Conservation (phyloP, 2,113 vertebrate species). For the Clarias batrachus region DNA sequence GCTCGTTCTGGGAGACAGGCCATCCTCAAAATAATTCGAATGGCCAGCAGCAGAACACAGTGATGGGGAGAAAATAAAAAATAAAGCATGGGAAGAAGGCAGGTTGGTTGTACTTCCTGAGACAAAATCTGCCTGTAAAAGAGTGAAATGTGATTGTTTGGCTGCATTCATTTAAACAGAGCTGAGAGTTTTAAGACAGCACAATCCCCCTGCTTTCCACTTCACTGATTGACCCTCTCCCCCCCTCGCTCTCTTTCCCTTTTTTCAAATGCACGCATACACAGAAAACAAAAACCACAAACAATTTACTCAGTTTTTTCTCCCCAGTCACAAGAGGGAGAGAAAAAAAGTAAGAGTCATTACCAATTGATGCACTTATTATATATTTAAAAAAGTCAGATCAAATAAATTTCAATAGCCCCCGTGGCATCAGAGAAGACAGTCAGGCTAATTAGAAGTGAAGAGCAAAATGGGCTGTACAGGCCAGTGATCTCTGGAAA, state of each 20-base stretch:
- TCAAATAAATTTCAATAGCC: constrained; percentile 51
- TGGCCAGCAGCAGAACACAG: constrained; percentile 28
- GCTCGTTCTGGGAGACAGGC: constrained; percentile 29
- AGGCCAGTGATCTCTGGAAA: constrained; percentile 49
- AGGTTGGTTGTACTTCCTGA: constrained; percentile 28
- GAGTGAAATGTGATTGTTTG: constrained; percentile 48
- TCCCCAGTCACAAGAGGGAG: neutral
- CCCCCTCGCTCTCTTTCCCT: constrained; percentile 46
- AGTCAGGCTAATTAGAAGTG: constrained; percentile 56
- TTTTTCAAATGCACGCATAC: neutral
- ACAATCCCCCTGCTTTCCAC: constrained; percentile 53
- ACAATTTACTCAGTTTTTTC: constrained; percentile 45
- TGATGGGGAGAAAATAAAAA: constrained; percentile 34
- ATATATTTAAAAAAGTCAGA: constrained; percentile 44
- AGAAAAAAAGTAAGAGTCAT: constrained; percentile 20
- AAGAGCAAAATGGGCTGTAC: constrained; percentile 40
- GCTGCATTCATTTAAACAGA: constrained; percentile 63
- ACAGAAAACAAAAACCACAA: constrained; percentile 47
- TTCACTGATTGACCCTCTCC: constrained; percentile 60
- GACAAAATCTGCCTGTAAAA: constrained; percentile 50
- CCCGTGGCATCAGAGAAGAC: constrained; percentile 46
- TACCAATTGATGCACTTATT: constrained; percentile 43
- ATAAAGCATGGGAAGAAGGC: constrained; percentile 30
- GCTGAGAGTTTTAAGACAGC: constrained; percentile 60
- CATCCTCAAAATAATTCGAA: constrained; percentile 34